Evolutionary conservation across 2,888 invertebrate genomes (phyloP).

Genomic region (Caenorhabditis sp.): DNA sequence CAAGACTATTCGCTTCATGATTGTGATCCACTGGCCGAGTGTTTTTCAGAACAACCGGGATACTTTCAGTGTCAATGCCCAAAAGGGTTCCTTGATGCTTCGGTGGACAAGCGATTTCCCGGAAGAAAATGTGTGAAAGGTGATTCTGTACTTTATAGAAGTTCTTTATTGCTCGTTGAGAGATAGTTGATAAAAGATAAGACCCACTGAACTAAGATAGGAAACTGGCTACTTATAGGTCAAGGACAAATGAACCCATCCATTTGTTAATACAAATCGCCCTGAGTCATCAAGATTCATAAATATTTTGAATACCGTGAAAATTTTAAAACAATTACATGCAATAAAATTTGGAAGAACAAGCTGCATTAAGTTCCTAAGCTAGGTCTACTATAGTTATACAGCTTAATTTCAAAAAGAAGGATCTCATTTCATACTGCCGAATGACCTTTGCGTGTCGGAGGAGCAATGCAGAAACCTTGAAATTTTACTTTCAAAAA

Average conservation of each 20-base stretch:
- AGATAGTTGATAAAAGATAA: slow-evolving; percentile 8
- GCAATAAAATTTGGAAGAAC: too few species aligned
- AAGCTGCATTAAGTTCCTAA: too few species aligned
- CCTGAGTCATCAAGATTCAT: too few species aligned
- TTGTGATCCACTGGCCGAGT: slow-evolving; percentile 82
- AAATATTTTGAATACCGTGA: too few species aligned
- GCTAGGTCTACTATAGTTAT: too few species aligned
- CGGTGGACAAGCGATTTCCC: slow-evolving; percentile 77
- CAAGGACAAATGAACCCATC: slow-evolving; percentile 34
- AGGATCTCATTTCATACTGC: too few species aligned
- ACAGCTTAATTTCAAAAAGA: too few species aligned
- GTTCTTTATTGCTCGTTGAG: not conserved
- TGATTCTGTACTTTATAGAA: slow-evolving; percentile 60
- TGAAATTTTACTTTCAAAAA: too few species aligned
- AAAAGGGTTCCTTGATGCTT: slow-evolving; percentile 79
- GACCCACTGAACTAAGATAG: slow-evolving; percentile 43
- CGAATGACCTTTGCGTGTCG: slow-evolving; percentile 5
- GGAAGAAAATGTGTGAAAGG: slow-evolving; percentile 82
- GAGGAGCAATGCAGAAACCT: too few species aligned
- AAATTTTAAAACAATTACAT: too few species aligned
- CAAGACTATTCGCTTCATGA: slow-evolving; percentile 82
- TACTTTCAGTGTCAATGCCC: slow-evolving; percentile 82
- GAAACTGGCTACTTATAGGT: slow-evolving; percentile 53
- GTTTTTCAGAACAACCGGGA: slow-evolving; percentile 81
- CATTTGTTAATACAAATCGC: slow-evolving; percentile 21